These are phyloP conservation scores for Mobula hypostoma DNA, from an alignment of 2,113 vertebrate genomes.

Conservation along the genomic window DNA sequence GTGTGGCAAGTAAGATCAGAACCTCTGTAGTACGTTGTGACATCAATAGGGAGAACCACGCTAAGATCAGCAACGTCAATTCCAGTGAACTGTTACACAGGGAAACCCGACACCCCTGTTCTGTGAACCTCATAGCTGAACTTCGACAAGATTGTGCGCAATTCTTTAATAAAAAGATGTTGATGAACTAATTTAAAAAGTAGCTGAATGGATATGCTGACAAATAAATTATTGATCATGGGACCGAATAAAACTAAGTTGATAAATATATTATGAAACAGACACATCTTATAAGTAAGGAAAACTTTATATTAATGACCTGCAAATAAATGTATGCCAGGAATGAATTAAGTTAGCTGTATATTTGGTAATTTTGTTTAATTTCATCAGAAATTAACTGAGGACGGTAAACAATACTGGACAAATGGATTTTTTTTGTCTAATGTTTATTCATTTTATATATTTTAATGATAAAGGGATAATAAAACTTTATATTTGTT, in stretches of 20 bases:
- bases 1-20: no score
- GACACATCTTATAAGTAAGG: neutral
- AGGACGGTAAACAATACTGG: neutral
- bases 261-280: neutral
- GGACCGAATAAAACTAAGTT: neutral
- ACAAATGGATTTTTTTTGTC: neutral
- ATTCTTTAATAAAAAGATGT: neutral
- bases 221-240: neutral
- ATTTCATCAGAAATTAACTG: neutral
- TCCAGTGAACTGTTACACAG: no score
- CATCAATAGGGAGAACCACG: no score
- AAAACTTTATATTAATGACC: neutral
- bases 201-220: neutral
- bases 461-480: neutral
- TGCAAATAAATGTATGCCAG: neutral
- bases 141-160: no score
- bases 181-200: neutral
- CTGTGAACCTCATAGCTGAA: no score
- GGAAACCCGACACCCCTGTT: no score
- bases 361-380: neutral
- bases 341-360: neutral
- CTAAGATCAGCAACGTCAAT: no score
- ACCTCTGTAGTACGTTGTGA: no score
- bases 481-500: neutral
- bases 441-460: neutral